Evolutionary conservation across 37 sponge, comb jelly and placozoan genomes (phyloP).

Genomic region (Oopsacas minuta): DNA sequence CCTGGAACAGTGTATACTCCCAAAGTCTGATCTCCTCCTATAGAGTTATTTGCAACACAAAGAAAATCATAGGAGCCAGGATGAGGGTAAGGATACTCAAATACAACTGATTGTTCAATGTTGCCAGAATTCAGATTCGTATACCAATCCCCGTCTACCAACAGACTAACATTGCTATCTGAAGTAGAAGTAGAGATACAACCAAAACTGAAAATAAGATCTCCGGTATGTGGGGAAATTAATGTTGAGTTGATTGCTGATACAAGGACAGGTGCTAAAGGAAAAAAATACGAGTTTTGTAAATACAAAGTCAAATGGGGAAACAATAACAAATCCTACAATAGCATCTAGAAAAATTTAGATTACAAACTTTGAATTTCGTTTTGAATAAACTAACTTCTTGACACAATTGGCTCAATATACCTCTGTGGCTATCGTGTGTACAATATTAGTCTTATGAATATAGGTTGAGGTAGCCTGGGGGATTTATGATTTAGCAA

Average conservation of each 20-base stretch:
- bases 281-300: no score
- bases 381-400: no score
- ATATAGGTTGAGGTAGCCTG: no score
- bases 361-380: no score
- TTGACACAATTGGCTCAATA: no score
- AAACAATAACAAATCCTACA: no score
- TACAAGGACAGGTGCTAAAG: slow-evolving; percentile 10
- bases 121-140: neutral
- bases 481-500: no score
- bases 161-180: neutral
- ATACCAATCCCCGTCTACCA: neutral
- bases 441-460: no score
- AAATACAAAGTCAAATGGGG: no score
- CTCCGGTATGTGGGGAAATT: neutral
- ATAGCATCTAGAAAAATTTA: no score
- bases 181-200: neutral
- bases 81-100: slow-evolving; percentile 12
- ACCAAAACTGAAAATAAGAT: neutral
- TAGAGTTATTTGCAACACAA: neutral
- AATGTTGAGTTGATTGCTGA: neutral
- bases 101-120: neutral
- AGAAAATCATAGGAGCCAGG: neutral
- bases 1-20: neutral
- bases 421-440: no score
- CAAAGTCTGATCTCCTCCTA: neutral